These are phyloP conservation scores for Colossoma macropomum DNA, from an alignment of 2,113 vertebrate genomes.

Conservation along the genomic window DNA sequence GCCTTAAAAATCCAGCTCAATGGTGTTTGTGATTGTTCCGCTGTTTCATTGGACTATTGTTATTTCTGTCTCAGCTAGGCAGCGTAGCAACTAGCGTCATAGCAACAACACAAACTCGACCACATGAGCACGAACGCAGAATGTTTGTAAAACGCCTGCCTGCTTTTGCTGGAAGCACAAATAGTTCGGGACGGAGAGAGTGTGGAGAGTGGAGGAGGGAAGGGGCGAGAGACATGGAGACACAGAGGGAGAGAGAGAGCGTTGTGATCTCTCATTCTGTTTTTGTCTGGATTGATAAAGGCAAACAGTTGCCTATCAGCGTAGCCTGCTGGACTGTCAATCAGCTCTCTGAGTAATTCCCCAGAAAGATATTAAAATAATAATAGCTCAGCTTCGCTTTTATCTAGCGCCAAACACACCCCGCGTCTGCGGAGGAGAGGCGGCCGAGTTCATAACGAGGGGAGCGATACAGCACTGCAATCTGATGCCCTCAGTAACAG, in stretches of 20 bases:
- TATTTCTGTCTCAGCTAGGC: background rate
- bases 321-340: background rate
- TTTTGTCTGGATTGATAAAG: constrained; percentile 1
- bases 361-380: constrained; percentile 3
- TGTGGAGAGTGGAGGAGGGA: background rate
- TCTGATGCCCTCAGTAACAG: background rate
- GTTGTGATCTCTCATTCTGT: constrained; percentile 12
- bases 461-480: background rate
- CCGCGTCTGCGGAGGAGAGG: background rate
- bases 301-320: background rate
- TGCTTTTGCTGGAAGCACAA: background rate
- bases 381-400: background rate
- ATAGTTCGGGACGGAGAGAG: background rate
- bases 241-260: constrained; percentile 1
- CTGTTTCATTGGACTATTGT: background rate
- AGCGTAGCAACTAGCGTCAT: background rate
- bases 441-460: background rate
- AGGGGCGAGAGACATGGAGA: background rate
- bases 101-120: background rate
- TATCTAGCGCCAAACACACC: background rate
- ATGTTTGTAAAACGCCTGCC: background rate
- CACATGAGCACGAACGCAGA: background rate
- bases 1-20: no score
- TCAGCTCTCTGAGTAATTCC: background rate
- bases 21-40: background rate